Conservation (phyloP, 2,797 vertebrate genomes). For the Hoplostethus atlanticus region DNA sequence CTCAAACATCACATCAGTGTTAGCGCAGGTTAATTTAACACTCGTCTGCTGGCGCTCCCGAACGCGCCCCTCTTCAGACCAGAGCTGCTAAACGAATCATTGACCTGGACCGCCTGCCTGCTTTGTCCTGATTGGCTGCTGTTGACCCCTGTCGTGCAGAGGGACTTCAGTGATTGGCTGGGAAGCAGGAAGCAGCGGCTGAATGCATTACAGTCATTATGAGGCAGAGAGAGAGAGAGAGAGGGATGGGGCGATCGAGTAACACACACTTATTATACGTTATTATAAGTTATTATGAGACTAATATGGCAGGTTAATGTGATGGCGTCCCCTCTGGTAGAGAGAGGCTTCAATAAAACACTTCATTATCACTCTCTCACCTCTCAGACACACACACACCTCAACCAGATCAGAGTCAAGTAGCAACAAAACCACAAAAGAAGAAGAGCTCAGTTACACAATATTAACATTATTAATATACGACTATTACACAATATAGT, state of each 20-base stretch:
- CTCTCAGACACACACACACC: no score
- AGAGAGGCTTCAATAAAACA: neutral
- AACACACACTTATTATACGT: no score
- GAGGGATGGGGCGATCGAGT: no score
- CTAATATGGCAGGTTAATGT: slow-evolving; percentile 67
- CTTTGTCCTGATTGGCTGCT: slow-evolving; percentile 14
- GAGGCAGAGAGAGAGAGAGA: neutral
- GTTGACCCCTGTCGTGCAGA: slow-evolving; percentile 9
- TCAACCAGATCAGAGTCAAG: no score
- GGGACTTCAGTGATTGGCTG: neutral
- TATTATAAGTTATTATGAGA: neutral
- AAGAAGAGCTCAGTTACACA: no score
- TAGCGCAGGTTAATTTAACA: neutral
- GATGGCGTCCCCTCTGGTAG: no score
- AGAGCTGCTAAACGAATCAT: slow-evolving; percentile 16
- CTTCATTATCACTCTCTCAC: neutral
- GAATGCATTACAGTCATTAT: neutral
- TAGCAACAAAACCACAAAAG: no score
- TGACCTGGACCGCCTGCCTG: slow-evolving; percentile 12
- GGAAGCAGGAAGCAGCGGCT: neutral
- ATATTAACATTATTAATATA: no score
- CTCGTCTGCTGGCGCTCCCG: no score
- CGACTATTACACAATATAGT: no score
- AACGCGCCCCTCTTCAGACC: slow-evolving; percentile 14
- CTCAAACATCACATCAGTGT: no score